Evolutionary conservation across 1,140 invertebrate genomes (phyloP), one percentile per base, ranked within the genome.

Genomic region (Cotesia glomerata): DNA sequence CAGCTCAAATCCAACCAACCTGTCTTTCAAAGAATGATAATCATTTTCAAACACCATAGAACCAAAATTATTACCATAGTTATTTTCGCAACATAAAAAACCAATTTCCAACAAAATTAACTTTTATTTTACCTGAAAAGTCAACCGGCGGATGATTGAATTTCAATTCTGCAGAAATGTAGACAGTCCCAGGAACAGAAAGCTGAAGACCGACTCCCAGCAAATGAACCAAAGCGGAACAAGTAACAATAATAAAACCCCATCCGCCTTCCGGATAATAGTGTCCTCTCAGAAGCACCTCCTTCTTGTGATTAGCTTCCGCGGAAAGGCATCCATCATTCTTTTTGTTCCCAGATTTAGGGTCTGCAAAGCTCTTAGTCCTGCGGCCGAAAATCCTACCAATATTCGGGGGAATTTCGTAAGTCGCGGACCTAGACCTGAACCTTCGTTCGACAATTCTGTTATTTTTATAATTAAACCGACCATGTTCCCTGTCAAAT

Each of bases 221-320:
- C 49, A 87, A 78, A 62, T 89, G 87, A 4, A 90, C 88, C n/a
- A 89, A 64, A 5, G 88, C 80, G 11, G 89, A 89, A 36, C 89
- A 90, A 7, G 82, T 86, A 26, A 89, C 83, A 35, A 91, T 84
- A 36, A 91, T 87, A 86, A 89, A 92, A 13, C 91, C 91, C 91
- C 91, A 92, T 3, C 90, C 90, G 11, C 90, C 90, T 75, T 91
- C 90, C 0, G 89, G 90, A 76, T 90, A 91, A 79, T 90, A 90
- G 71, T 91, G 89, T 75, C 88, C 79, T 8, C 83, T 84, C 7
- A 90, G 72, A 34, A 84, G 87, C 34, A 81, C 80, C 56, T 82
- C 80, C 52, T 88, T 87, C 5, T 80, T 79, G 4, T 79, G 78
- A 76, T 85, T 85, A 45, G 39, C 39, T 7, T 11, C 39, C 52